These are phyloP conservation scores for Zapus hudsonius DNA, from an alignment of 2,113 vertebrate genomes.

Conservation along the genomic window DNA sequence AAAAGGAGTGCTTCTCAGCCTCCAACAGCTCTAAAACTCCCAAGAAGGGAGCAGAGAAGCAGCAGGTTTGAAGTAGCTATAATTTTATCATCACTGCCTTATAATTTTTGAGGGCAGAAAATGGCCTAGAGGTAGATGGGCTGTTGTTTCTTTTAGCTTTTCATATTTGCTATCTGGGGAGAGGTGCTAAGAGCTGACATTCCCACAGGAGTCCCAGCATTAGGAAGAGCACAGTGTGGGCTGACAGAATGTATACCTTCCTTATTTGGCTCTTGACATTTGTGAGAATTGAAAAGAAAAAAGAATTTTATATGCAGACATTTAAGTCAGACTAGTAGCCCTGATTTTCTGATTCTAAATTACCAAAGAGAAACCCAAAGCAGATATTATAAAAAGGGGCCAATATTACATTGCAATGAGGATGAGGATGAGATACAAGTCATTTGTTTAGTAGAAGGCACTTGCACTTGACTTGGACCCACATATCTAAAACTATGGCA, in stretches of 20 bases:
- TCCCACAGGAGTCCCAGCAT: not conserved
- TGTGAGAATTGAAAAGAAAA: not conserved
- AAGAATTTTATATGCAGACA: not conserved
- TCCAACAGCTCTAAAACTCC: not conserved
- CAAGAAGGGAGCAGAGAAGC: not conserved
- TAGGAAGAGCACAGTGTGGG: not conserved
- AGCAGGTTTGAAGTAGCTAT: not conserved
- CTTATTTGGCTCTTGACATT: not conserved
- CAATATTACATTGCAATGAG: not conserved
- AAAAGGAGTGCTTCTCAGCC: not conserved
- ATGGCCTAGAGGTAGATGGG: not conserved
- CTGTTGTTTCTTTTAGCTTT: not conserved
- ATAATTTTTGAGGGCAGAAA: not conserved
- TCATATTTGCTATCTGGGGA: not conserved
- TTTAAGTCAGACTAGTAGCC: not conserved
- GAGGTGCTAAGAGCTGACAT: not conserved
- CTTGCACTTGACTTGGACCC: not conserved
- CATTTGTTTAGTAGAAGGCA: not conserved
- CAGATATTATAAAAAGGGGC: not conserved
- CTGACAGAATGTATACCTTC: not conserved
- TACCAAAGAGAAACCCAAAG: not conserved
- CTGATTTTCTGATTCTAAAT: not conserved
- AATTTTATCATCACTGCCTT: conserved; percentile 3
- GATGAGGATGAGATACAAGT: not conserved
- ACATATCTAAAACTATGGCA: not conserved